These are phyloP conservation scores for Conopomorpha cramerella DNA, from an alignment of 1,140 invertebrate genomes.

Conservation along the genomic window DNA sequence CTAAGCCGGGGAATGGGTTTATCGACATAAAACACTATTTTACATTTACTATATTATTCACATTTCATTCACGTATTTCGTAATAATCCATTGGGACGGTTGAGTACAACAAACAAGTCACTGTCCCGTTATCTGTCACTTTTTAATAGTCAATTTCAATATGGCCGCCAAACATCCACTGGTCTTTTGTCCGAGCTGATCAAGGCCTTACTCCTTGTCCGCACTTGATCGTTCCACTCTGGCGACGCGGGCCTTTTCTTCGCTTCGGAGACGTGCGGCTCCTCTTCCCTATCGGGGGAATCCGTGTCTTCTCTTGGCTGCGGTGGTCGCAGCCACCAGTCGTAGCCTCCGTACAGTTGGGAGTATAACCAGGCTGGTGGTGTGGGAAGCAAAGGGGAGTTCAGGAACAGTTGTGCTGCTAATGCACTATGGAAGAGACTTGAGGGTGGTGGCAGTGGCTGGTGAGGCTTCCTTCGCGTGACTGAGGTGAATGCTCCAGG, in stretches of 20 bases:
- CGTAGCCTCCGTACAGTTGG: constrained; percentile 68
- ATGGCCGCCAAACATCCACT: constrained; percentile 66
- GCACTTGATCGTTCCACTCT: constrained; percentile 37
- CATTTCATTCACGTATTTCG: constrained; percentile 22
- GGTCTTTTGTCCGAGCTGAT: constrained; percentile 42
- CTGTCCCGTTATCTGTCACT: constrained; percentile 15
- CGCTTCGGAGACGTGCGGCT: constrained; percentile 39
- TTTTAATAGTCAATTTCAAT: constrained; percentile 35
- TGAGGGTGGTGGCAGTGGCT: constrained; percentile 44
- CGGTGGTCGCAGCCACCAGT: constrained; percentile 65
- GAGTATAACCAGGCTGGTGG: constrained; percentile 76
- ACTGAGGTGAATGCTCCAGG: constrained; percentile 59
- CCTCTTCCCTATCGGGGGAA: constrained; percentile 36
- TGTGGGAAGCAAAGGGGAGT: constrained; percentile 70
- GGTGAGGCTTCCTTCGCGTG: constrained; percentile 46
- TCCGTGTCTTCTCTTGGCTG: constrained; percentile 41
- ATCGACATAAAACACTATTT: constrained; percentile 33
- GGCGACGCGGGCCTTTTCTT: constrained; percentile 50
- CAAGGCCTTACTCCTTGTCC: constrained; percentile 49
- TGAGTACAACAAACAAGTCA: constrained; percentile 2
- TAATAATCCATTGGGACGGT: constrained; percentile 9
- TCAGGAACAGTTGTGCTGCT: constrained; percentile 71
- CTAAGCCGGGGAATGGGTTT: constrained; percentile 48
- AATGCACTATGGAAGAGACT: constrained; percentile 69
- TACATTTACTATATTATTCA: constrained; percentile 6